Percentiles rank a stretch among this genome's conserved stretches.
These are phyloP conservation scores for Xiphophorus couchianus DNA, from an alignment of 2,113 vertebrate species.

Conservation along the genomic window DNA sequence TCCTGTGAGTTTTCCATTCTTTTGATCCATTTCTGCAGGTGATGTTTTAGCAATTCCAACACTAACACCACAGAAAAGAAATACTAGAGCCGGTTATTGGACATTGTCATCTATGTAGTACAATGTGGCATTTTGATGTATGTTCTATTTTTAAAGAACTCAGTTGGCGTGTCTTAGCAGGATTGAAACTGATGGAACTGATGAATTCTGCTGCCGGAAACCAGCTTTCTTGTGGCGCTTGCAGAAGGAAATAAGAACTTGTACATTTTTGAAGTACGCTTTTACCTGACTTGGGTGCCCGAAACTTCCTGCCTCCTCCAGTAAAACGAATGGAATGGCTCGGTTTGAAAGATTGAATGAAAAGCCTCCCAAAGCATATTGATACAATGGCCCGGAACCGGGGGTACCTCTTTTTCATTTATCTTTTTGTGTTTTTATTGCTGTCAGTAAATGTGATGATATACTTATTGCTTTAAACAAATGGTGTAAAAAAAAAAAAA, in stretches of 20 bases:
- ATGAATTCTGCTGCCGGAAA: not conserved
- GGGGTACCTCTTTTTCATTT: conserved; percentile 43
- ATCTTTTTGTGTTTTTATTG: conserved; percentile 61
- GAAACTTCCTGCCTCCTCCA: not conserved
- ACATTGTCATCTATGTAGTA: conserved; percentile 3
- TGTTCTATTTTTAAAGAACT: not conserved
- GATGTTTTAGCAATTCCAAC: not conserved
- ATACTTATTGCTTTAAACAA: conserved; percentile 71
- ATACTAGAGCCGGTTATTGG: not conserved
- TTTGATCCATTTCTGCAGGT: conserved; percentile 10
- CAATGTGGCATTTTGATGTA: conserved; percentile 20
- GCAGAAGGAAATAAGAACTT: not conserved
- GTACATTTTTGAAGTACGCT: not conserved
- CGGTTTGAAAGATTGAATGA: not conserved
- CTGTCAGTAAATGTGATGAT: conserved; percentile 70
- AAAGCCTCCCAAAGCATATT: not conserved
- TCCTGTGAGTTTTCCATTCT: conserved; percentile 9
- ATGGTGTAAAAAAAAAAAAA: conserved; percentile 52
- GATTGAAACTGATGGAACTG: not conserved
- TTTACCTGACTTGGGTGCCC: not conserved
- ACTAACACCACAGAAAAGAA: not conserved
- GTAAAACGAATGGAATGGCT: not conserved
- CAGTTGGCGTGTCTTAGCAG: conserved; percentile 8
- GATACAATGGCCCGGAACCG: not conserved
- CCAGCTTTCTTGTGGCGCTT: conserved; percentile 8